Evolutionary conservation across 1,140 invertebrate genomes (phyloP), one percentile per base, ranked within the genome.

Genomic region (Drosophila sproati): DNA sequence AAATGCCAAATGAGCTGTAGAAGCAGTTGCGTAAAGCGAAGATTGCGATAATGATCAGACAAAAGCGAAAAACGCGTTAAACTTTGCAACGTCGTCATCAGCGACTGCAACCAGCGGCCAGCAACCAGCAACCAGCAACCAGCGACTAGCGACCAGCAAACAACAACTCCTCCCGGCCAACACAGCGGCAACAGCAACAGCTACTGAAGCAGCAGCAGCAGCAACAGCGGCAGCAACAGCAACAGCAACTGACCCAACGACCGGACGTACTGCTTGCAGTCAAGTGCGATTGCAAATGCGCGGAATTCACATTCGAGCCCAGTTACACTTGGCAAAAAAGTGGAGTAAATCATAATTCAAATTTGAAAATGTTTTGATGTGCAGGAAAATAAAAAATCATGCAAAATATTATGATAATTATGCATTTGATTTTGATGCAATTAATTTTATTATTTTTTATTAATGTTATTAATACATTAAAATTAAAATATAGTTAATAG

Each of bases 281-380:
- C 85, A 89, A 88, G 85, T 89, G 85, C 85, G 85, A 89, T 89
- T 85, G 85, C 85, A 89, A 89, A 89, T 89, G 85, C 85, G 89
- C 85, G 85, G 85, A 89, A 89, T 89, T 89, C 85, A 81, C 85
- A 85, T 89, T 89, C 77, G 77, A 72, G 83, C 77, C 80, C 8
- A 2, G 43, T 7, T 48, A 10, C 57, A 60, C 43, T 60, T 20
- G 20, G 1, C 20, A 20, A 20, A 20, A 20, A 20, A 20, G 20
- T 1, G 20, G 1, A 20, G 20, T 20, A 20, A 20, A 20, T 20
- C 20, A 20, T 20, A 20, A 20, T 1, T 20, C 20, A 20, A 20
- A 20, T 20, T 20, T 20, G 1, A 20, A 20, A 1, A 20, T 20
- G 20, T 20, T 20, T 20, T 20, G 20, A 20, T 2, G 1, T 1